A percentile compares a stretch with the other conserved stretches of the same genome.
Evolutionary conservation across 2,888 invertebrate species (phyloP).

Genomic region (Synergus laeviventris): DNA sequence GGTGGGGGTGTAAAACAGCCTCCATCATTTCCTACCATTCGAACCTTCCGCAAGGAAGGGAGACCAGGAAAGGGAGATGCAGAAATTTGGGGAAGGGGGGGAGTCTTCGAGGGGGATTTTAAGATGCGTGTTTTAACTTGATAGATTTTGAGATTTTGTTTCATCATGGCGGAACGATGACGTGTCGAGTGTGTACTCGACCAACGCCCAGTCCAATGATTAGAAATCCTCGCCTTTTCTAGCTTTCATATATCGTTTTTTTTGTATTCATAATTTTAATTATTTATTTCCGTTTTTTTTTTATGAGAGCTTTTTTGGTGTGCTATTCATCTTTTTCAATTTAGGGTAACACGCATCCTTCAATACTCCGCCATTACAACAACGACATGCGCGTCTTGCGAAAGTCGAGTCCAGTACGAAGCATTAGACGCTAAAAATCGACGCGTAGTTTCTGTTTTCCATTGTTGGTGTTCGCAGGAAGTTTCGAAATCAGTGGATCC

Average conservation of each 20-base stretch:
- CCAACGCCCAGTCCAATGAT: slow-evolving; percentile 27
- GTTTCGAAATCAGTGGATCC: neutral
- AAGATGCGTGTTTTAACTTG: neutral
- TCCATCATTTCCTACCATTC: too few relatives aligned
- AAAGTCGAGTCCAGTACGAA: slow-evolving; percentile 51
- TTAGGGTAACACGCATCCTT: slow-evolving; percentile 21
- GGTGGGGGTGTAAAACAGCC: slow-evolving; percentile 75
- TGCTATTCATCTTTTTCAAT: neutral
- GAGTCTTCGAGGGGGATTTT: slow-evolving; percentile 48
- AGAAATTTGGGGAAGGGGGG: slow-evolving; percentile 47
- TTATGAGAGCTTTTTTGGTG: neutral
- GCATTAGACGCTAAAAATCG: neutral
- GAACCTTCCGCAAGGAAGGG: too few relatives aligned
- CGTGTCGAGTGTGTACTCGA: neutral
- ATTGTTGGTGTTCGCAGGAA: neutral
- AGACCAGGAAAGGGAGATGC: slow-evolving; percentile 40
- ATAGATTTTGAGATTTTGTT: slow-evolving; percentile 17
- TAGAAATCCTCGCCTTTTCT: neutral
- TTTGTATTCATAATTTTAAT: neutral
- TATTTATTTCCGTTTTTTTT: neutral
- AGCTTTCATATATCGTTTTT: neutral
- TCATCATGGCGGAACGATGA: slow-evolving; percentile 34
- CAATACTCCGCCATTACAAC: slow-evolving; percentile 61
- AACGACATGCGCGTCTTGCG: slow-evolving; percentile 70
- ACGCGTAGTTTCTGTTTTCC: neutral